A percentile compares a stretch with the other conserved stretches of the same genome.
Conservation (phyloP, 2,113 vertebrate genomes). For the Neotragus pygmaeus region DNA sequence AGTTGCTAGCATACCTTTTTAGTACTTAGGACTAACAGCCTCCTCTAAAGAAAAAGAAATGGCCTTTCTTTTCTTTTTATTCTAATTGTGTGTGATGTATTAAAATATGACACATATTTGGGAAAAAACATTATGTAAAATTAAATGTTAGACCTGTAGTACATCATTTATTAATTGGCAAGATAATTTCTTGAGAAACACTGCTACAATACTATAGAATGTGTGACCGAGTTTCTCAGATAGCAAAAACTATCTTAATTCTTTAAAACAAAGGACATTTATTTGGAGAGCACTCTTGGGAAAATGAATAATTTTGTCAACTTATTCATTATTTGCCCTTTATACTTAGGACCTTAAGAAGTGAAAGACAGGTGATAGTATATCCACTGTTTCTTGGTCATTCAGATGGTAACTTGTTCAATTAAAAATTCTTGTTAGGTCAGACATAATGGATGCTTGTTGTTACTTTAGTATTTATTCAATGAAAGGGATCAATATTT, state of each 20-base stretch:
- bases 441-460: conserved; percentile 58
- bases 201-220: background rate
- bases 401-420: conserved; percentile 53
- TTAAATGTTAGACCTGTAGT: background rate
- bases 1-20: background rate
- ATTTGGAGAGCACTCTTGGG: background rate
- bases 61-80: conserved; percentile 3
- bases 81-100: background rate
- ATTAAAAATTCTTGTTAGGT: conserved; percentile 74
- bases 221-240: background rate
- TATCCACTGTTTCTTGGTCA: background rate
- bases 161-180: conserved; percentile 12
- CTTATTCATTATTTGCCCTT: conserved; percentile 20
- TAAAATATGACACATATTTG: background rate
- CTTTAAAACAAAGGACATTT: background rate
- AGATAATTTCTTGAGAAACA: conserved; percentile 21
- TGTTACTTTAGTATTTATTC: conserved; percentile 51
- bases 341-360: conserved; percentile 29
- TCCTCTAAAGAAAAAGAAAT: background rate
- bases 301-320: background rate
- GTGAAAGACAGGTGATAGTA: conserved; percentile 31
- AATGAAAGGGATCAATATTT: conserved; percentile 40
- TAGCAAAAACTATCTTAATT: background rate
- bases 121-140: background rate
- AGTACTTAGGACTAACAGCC: background rate